Base-by-base conservation (phyloP, 2,888 invertebrate genomes). In the Spisula solida region DNA sequence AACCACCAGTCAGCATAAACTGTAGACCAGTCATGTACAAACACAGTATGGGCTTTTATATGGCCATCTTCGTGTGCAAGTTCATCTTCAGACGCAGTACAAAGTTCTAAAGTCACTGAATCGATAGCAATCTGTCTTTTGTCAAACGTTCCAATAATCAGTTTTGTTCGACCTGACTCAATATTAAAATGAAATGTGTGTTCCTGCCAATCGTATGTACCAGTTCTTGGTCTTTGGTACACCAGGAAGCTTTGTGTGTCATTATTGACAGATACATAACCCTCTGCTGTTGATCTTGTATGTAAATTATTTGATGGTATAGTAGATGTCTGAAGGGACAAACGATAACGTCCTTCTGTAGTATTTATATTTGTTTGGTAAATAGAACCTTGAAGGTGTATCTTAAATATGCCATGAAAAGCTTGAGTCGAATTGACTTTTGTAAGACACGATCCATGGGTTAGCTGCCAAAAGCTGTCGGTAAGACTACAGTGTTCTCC, bases 1-100 rank as follows among this genome's bases (percentile, higher is more conserved):
- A 91, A 91, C 31, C 86, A 86, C 93, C 93, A 93, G 0, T 92
- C 84, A 8, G 90, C 93, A 88, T 92, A 90, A 18, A 93, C 79
- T 0, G 93, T 91, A 10, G 91, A 87, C 88, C 90, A 92, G 25
- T 92, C 91, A 85, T 93, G 92, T 6, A 92, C 25, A 81, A 88
- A 92, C 0, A 91, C 93, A 14, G 90, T 86, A 48, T 92, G 92
- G 12, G 87, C 88, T 41, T 83, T 86, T 8, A 91, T 88, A 60
- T 85, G 86, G 56, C 81, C 86, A 6, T 0, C 41, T 34, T 16
- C 8, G 0, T 31, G 34, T 8, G 31, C 34, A 18, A 1, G 31
- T 29, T 84, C 78, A 34, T 41, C 51, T 20, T 48, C 55, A 51
- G 31, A 2, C 8, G 31, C 55, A 14, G 5, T 34, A 41, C 85